Evolutionary conservation across 2,797 vertebrate genomes (phyloP), one percentile per base, ranked within the genome.

Genomic region (Otolemur crassicaudatus): DNA sequence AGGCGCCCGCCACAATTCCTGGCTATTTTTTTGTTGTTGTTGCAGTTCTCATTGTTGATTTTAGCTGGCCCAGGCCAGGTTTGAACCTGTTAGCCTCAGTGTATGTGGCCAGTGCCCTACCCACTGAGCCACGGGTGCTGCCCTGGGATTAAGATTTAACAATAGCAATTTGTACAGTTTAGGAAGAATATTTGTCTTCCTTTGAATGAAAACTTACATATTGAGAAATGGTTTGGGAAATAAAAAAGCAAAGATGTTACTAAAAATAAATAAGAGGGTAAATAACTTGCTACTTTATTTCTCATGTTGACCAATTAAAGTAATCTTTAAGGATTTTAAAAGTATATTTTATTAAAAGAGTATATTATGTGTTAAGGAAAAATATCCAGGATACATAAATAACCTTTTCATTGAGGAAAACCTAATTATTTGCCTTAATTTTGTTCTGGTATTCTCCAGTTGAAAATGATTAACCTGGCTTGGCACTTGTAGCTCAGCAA

Each of bases 301-400:
- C 69, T 96, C 16, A 13, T n/a, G 69, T 92, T 82, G 81, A 79
- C 65, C n/a, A 72, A 61, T 88, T 76, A 89, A 92, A 81, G 8
- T 95, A 91, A 83, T 86, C 34, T 91, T 93, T 65, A 90, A 53
- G 29, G 85, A 91, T 95, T 93, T 90, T 76, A 31, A 61, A 90
- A 79, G 19, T 85, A 23, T 25, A 0, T 79, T 80, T 92, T 94
- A 40, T 80, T 84, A 37, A 88, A 63, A 73, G 58, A 65, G 3
- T 73, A 17, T 87, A 46, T 76, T 67, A 40, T 43, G 70, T 75
- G 23, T 87, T 96, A 79, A 90, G 85, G 53, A 89, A 84, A 81
- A 92, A 80, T 80, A 89, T 65, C 8, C 27, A 79, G 82, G 31
- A 65, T 31, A 60, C 4, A 27, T n/a, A 76, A 79, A 37, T 65